Conservation (phyloP, 2,797 vertebrate genomes). For the Fistularia tabacaria region DNA sequence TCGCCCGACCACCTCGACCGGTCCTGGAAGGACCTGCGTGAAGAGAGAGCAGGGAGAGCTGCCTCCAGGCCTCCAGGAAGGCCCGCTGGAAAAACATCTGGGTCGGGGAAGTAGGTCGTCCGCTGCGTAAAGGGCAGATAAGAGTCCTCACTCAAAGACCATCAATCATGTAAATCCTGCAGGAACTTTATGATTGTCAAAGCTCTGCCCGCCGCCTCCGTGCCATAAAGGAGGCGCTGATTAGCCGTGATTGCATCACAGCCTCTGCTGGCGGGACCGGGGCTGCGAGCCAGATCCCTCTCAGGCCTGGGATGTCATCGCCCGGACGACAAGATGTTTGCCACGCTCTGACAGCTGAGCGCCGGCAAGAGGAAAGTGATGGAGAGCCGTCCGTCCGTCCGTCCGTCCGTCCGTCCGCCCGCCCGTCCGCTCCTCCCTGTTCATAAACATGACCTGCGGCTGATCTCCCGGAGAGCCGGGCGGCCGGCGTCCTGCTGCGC, state of each 20-base stretch:
- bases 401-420: slow-evolving; percentile 18
- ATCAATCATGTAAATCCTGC: slow-evolving; percentile 51
- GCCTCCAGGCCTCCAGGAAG: no score
- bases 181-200: slow-evolving; percentile 19
- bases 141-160: slow-evolving; percentile 1
- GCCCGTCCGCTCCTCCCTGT: slow-evolving; percentile 72
- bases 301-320: slow-evolving; percentile 47
- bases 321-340: slow-evolving; percentile 7
- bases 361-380: slow-evolving; percentile 66
- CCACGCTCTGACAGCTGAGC: slow-evolving; percentile 24
- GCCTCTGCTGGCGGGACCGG: slow-evolving; percentile 31
- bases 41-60: no score
- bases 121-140: not conserved
- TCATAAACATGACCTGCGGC: slow-evolving; percentile 80
- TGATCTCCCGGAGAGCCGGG: slow-evolving; percentile 70
- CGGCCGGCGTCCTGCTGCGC: slow-evolving; percentile 56
- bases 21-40: no score
- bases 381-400: slow-evolving; percentile 34
- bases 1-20: no score
- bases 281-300: slow-evolving; percentile 50
- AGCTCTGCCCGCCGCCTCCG: slow-evolving; percentile 7
- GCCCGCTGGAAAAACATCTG: no score
- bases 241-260: slow-evolving; percentile 66
- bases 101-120: no score
- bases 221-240: slow-evolving; percentile 41